Evolutionary conservation across 1,140 invertebrate genomes (phyloP), one percentile per base, ranked within the genome.

Genomic region (Drosophila tropicalis): DNA sequence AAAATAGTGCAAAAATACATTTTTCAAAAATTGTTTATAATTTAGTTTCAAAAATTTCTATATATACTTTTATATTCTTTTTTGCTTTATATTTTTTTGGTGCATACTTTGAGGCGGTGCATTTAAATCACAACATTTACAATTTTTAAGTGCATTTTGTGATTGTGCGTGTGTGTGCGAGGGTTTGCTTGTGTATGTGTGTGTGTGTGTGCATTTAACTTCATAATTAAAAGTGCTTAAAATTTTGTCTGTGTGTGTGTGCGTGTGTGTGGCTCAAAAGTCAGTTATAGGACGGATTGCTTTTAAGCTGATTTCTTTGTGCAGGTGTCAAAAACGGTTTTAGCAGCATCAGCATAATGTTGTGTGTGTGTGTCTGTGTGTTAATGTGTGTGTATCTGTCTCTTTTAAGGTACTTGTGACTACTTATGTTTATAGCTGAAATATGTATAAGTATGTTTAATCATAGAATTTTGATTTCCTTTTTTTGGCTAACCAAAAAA

Each of bases 1-100:
- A 81, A 89, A 89, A 89, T 81, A 74, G 84, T 89, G 84, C 84
- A 89, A 87, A 86, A 87, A 89, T 87, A 87, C 83, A 87, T 77
- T 83, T 83, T 41, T 80, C 84, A 76, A 87, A 87, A 87, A 87
- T n/a, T 61, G 17, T 51, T 51, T 19, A 51, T 51, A 51, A 51
- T 51, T 51, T 51, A 51, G 9, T 51, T 51, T 51, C 17, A 51
- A 51, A 51, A 51, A 39, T 39, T 39, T 12, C 2, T 13, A 9
- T 34, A 25, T 3, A 25, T 25, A 25, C 25, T 34, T 34, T 17
- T 25, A 25, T 25, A 25, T 25, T 47, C 19, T 9, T 1, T 47
- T 17, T 47, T 2, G 15, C 19, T 51, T 22, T 22, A 2, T 2
- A 2, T 15, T 22, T 71, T 36, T 25, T 79, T 89, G 77, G 84